A percentile compares a stretch with the other conserved stretches of the same genome.
Conservation (phyloP, 1,140 invertebrate genomes). For the Drosophila murphyi region DNA sequence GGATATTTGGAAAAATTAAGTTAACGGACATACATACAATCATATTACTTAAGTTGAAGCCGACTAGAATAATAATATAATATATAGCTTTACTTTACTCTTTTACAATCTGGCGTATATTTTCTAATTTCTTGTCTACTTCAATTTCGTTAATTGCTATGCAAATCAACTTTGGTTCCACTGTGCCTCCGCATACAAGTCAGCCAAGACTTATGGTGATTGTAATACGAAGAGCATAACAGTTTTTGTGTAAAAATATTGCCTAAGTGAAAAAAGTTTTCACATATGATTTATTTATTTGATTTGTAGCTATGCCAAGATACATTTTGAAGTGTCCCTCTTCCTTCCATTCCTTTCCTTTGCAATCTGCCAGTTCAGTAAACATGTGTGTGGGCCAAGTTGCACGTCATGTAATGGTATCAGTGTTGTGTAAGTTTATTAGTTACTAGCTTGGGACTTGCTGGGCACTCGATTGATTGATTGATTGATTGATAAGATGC, state of each 20-base stretch:
- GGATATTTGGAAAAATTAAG: no score
- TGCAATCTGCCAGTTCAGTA: not conserved
- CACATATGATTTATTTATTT: slow-evolving; percentile 78
- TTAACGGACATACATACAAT: no score
- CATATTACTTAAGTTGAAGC: no score
- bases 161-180: slow-evolving; percentile 1
- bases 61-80: no score
- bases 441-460: slow-evolving; percentile 68
- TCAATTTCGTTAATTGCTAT: not conserved
- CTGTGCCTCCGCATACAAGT: slow-evolving; percentile 28
- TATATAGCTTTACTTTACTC: no score
- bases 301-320: slow-evolving; percentile 49
- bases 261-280: slow-evolving; percentile 78
- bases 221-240: slow-evolving; percentile 58
- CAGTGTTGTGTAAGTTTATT: slow-evolving; percentile 48
- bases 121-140: no score
- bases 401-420: slow-evolving; percentile 53
- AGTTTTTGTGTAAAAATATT: slow-evolving; percentile 70
- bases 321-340: slow-evolving; percentile 3
- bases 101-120: no score
- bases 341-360: not conserved
- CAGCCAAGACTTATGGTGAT: slow-evolving; percentile 61
- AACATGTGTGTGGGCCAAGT: slow-evolving; percentile 11
- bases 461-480: slow-evolving; percentile 50
- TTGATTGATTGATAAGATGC: slow-evolving; percentile 56